A percentile compares a stretch with the other conserved stretches of the same genome.
Evolutionary conservation across 1,140 invertebrate genomes (phyloP).

Genomic region (Leptopilina clavipes): DNA sequence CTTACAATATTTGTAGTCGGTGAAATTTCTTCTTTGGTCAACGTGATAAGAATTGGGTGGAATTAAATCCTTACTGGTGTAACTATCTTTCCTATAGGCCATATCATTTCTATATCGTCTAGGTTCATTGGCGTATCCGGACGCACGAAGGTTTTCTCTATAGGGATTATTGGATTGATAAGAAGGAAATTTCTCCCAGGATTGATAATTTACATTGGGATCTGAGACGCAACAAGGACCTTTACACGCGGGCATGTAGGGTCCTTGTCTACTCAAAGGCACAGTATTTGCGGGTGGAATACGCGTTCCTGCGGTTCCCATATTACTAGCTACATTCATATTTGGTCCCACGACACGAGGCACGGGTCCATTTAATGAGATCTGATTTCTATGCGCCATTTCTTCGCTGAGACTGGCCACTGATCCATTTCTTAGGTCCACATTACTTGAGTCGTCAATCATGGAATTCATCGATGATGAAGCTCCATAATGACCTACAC

Average conservation of each 20-base stretch:
- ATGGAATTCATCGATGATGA: conserved; percentile 53
- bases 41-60: conserved; percentile 49
- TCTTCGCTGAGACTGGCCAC: conserved; percentile 58
- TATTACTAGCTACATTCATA: conserved; percentile 47
- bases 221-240: conserved; percentile 67
- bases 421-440: conserved; percentile 51
- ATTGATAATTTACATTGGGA: conserved; percentile 60
- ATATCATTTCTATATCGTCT: conserved; percentile 59
- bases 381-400: conserved; percentile 58
- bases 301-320: conserved; percentile 40
- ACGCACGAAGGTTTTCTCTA: conserved; percentile 63
- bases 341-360: conserved; percentile 50
- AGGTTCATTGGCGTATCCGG: conserved; percentile 56
- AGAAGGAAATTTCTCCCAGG: conserved; percentile 67
- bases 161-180: conserved; percentile 63
- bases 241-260: conserved; percentile 64
- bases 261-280: conserved; percentile 53
- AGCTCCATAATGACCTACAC: conserved; percentile 53
- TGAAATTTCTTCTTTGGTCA: conserved; percentile 62
- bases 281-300: conserved; percentile 49
- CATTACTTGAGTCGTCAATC: conserved; percentile 51
- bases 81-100: conserved; percentile 63
- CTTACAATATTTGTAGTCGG: conserved; percentile 67
- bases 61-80: conserved; percentile 57
- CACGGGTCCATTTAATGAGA: conserved; percentile 56